Evolutionary conservation across 2,797 vertebrate species (phyloP).

Genomic region (Gymnothorax reevesii): DNA sequence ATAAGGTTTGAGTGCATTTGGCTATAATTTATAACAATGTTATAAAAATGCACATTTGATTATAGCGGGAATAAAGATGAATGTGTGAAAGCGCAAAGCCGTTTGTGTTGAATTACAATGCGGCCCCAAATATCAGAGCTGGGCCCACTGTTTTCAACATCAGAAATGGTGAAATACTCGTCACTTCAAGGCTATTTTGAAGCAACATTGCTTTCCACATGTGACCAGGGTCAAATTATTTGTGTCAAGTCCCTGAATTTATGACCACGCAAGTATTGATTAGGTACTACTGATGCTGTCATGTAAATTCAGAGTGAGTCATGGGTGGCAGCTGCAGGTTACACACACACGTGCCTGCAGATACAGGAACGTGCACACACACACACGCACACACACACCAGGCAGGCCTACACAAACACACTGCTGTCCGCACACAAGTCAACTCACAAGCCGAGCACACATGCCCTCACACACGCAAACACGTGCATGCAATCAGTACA

Average conservation of each 20-base stretch:
- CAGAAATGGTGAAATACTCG: conserved; percentile 24
- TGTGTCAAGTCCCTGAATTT: conserved; percentile 66
- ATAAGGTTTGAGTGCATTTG: background rate
- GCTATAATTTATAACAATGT: background rate
- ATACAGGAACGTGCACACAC: background rate
- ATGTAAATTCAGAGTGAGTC: conserved; percentile 66
- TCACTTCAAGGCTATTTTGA: conserved; percentile 41
- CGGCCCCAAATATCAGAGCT: background rate
- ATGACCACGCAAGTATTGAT: conserved; percentile 68
- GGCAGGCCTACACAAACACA: background rate
- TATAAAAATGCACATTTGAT: background rate
- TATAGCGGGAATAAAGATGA: background rate
- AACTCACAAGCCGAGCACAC: conserved; percentile 10
- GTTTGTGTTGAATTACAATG: background rate
- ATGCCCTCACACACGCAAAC: background rate
- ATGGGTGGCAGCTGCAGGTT: conserved; percentile 46
- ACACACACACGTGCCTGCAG: conserved; percentile 33
- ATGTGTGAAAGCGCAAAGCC: background rate
- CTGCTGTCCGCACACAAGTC: conserved; percentile 3
- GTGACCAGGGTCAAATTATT: conserved; percentile 61
- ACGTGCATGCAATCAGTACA: background rate
- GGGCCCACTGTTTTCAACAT: background rate
- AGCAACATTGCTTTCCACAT: conserved; percentile 48
- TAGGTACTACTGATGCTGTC: conserved; percentile 60
- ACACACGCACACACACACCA: conserved; percentile 1